Evolutionary conservation across 2,888 invertebrate species (phyloP).

Genomic region (Agrochola circellaris): DNA sequence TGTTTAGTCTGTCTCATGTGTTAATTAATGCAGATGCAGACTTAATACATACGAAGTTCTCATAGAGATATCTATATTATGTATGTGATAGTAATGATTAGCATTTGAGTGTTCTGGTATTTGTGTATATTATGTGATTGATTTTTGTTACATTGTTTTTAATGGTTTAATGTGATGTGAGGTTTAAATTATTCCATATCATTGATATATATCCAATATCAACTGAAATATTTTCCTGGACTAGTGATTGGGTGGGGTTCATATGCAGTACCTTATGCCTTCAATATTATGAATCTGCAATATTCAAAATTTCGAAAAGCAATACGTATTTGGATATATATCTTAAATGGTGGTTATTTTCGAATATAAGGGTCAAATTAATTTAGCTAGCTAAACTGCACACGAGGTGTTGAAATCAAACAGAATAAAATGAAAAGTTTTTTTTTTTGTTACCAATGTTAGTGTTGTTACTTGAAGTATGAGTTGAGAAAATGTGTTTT

Average conservation of each 20-base stretch:
- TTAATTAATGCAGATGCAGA: slow-evolving; percentile 68
- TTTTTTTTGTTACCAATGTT: no score
- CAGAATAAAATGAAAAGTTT: no score
- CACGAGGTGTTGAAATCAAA: no score
- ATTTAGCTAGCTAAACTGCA: no score
- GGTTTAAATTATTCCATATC: slow-evolving; percentile 43
- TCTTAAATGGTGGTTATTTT: slow-evolving; percentile 26
- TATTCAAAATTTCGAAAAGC: not conserved
- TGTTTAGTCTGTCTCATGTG: slow-evolving; percentile 49
- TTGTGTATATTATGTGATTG: slow-evolving; percentile 70
- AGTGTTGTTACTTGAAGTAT: no score
- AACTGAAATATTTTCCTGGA: slow-evolving; percentile 25
- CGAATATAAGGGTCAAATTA: slow-evolving; percentile 2
- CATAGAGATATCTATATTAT: slow-evolving; percentile 73
- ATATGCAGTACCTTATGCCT: slow-evolving; percentile 5
- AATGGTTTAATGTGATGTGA: slow-evolving; percentile 46
- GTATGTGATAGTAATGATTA: slow-evolving; percentile 78
- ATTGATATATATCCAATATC: slow-evolving; percentile 51
- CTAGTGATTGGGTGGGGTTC: not conserved
- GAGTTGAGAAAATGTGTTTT: no score
- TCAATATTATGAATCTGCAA: slow-evolving; percentile 5
- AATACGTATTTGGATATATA: slow-evolving; percentile 21
- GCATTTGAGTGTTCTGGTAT: slow-evolving; percentile 67
- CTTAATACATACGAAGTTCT: slow-evolving; percentile 68
- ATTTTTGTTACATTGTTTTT: slow-evolving; percentile 63